Evolutionary conservation across 2,888 invertebrate species (phyloP).

Genomic region (Chrysotoxum bicinctum): DNA sequence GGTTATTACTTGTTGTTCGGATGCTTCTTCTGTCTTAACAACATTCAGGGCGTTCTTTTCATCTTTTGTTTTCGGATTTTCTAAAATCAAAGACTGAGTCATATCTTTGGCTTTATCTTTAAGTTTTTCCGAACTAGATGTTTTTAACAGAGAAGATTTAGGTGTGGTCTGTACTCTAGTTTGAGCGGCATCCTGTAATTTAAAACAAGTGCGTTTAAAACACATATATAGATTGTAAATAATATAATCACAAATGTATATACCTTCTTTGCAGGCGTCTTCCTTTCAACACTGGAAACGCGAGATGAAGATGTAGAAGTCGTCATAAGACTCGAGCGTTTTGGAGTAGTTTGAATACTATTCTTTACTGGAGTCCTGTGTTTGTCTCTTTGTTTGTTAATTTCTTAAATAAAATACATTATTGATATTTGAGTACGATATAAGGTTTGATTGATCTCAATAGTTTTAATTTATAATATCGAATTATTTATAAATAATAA

Average conservation of each 20-base stretch:
- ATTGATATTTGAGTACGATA: background rate
- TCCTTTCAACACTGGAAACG: slow-evolving; percentile 79
- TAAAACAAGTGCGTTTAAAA: background rate
- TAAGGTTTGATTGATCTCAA: background rate
- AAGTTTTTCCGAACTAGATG: slow-evolving; percentile 75
- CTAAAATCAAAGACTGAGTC: slow-evolving; percentile 62
- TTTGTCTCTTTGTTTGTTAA: slow-evolving; percentile 81
- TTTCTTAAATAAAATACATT: slow-evolving; percentile 74
- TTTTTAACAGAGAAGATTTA: slow-evolving; percentile 75
- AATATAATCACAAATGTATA: background rate
- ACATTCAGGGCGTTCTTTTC: slow-evolving; percentile 81
- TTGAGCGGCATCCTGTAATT: slow-evolving; percentile 74
- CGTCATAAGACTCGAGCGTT: slow-evolving; percentile 79
- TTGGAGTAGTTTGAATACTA: slow-evolving; percentile 81
- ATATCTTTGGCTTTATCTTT: slow-evolving; percentile 75
- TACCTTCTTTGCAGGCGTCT: slow-evolving; percentile 79
- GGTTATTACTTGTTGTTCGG: slow-evolving; percentile 33
- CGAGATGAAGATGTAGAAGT: slow-evolving; percentile 79
- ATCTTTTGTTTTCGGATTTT: slow-evolving; percentile 80
- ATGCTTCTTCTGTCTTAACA: slow-evolving; percentile 78
- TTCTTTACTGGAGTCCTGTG: slow-evolving; percentile 82
- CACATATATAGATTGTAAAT: background rate
- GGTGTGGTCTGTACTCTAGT: slow-evolving; percentile 76
- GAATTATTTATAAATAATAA: too few species aligned
- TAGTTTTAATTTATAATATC: background rate